phyloP scores from a whole-genome alignment of 2,797 vertebrate species.

The Meda fulgida region DNA sequence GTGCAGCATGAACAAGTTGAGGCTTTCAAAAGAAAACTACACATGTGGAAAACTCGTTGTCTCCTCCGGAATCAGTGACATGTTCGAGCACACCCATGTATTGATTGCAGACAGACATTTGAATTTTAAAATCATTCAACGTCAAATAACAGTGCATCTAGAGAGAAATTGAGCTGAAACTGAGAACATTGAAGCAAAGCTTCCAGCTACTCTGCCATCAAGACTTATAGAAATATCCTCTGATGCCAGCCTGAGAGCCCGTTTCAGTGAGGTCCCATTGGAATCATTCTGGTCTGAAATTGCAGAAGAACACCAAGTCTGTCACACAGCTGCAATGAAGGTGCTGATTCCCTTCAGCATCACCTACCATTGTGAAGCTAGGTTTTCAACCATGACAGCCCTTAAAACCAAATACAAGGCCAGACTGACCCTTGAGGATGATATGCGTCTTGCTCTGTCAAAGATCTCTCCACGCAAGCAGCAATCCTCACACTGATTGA shows the following conservation, averaged over 20 bases:
- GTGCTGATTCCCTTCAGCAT: constrained; percentile 1
- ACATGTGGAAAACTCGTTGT: not conserved
- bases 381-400: constrained; percentile 15
- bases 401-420: constrained; percentile 16
- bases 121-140: not conserved
- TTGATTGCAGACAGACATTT: constrained; percentile 7
- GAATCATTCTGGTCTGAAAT: constrained; percentile 17
- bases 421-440: constrained; percentile 33
- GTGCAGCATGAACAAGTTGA: not conserved
- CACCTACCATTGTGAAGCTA: constrained; percentile 21
- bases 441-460: constrained; percentile 15
- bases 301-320: not conserved
- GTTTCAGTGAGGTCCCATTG: not conserved
- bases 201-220: not conserved
- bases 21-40: constrained; percentile 10
- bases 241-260: not conserved
- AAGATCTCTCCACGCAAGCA: constrained; percentile 16
- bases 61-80: not conserved
- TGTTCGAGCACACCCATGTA: not conserved
- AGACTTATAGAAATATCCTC: not conserved
- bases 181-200: not conserved
- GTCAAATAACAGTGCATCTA: no score
- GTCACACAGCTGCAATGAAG: constrained; percentile 1
- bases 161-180: no score
- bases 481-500: not conserved